phyloP scores from a whole-genome alignment of 2,888 invertebrate species.

The Mycalesis mineus region DNA sequence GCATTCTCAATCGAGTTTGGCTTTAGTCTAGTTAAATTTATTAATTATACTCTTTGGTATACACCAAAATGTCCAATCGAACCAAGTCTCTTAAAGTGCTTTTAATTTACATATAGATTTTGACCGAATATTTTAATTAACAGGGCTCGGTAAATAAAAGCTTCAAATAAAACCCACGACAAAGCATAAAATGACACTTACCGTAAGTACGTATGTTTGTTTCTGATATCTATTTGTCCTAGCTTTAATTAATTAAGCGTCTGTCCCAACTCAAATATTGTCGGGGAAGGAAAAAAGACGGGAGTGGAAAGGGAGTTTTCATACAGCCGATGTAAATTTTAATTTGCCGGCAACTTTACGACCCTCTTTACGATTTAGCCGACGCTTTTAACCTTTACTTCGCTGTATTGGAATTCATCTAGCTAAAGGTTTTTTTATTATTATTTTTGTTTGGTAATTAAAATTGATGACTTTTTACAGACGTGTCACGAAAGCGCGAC shows the following conservation, averaged over 20 bases:
- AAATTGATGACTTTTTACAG: neutral
- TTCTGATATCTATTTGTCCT: slow-evolving; percentile 47
- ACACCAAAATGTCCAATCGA: too few species aligned
- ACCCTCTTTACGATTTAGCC: slow-evolving; percentile 73
- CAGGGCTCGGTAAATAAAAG: too few species aligned
- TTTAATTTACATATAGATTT: slow-evolving; percentile 2
- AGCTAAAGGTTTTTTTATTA: slow-evolving; percentile 37
- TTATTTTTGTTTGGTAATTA: slow-evolving; percentile 14
- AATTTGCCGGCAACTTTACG: slow-evolving; percentile 75
- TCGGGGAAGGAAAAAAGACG: slow-evolving; percentile 59
- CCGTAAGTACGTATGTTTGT: slow-evolving; percentile 9
- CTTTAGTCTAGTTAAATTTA: too few species aligned
- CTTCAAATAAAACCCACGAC: neutral
- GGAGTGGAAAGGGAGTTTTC: slow-evolving; percentile 66
- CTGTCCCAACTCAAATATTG: slow-evolving; percentile 63
- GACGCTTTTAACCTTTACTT: slow-evolving; percentile 72
- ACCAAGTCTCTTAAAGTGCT: too few species aligned
- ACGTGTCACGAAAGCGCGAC: neutral
- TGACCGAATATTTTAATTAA: too few species aligned
- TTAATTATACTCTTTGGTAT: too few species aligned
- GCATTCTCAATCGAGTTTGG: too few species aligned
- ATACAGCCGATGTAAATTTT: slow-evolving; percentile 76
- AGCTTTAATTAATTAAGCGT: slow-evolving; percentile 72
- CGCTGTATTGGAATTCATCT: slow-evolving; percentile 60
- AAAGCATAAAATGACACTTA: neutral